Conservation (phyloP, 1,140 invertebrate species). For the Lepidurus couesii region DNA sequence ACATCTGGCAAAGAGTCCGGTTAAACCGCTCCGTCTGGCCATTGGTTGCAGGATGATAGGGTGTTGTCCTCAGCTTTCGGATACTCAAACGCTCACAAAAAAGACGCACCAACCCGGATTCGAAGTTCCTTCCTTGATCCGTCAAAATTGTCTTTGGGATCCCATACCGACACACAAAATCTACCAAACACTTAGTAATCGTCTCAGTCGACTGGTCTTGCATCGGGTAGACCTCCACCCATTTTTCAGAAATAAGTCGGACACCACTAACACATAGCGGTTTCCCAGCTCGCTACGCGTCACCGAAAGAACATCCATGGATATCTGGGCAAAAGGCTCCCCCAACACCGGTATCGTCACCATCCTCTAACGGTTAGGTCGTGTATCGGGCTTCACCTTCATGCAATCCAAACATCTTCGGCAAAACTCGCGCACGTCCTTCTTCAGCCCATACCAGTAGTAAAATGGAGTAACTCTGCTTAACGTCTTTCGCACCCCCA, state of each 20-base stretch:
- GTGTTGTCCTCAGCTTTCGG: slow-evolving; percentile 36
- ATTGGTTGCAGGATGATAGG: slow-evolving; percentile 34
- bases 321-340: neutral
- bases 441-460: neutral
- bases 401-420: neutral
- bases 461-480: neutral
- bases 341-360: neutral
- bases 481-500: neutral
- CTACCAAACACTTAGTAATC: neutral
- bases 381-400: neutral
- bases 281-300: neutral
- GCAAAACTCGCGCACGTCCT: neutral
- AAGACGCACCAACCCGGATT: slow-evolving; percentile 32
- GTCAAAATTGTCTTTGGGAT: slow-evolving; percentile 38
- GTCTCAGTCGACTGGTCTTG: slow-evolving; percentile 23
- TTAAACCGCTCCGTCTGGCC: slow-evolving; percentile 40
- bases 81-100: slow-evolving; percentile 35
- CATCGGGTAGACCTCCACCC: neutral
- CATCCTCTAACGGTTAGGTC: neutral
- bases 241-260: neutral
- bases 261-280: slow-evolving; percentile 23
- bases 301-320: neutral
- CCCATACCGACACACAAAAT: slow-evolving; percentile 32
- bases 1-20: slow-evolving; percentile 37
- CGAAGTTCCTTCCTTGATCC: slow-evolving; percentile 37